phyloP scores from a whole-genome alignment of 2,797 vertebrate genomes.

The Liparis tanakae region DNA sequence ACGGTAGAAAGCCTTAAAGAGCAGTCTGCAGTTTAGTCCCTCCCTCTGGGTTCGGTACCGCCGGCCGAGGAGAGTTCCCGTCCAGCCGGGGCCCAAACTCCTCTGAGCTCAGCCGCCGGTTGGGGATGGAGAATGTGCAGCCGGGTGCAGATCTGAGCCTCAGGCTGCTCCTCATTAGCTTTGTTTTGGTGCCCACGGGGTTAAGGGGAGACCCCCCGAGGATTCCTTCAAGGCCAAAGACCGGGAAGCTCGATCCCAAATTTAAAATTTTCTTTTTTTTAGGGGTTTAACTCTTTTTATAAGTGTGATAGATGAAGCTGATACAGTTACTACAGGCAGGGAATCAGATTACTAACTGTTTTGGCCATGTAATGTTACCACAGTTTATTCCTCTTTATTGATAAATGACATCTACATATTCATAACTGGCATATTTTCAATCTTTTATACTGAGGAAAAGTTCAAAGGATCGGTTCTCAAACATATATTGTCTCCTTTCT shows the following conservation, averaged over 20 bases:
- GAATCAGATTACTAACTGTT: not conserved
- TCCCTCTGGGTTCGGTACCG: slow-evolving; percentile 7
- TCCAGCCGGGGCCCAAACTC: slow-evolving; percentile 47
- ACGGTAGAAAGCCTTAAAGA: slow-evolving; percentile 19
- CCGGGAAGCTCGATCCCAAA: slow-evolving; percentile 14
- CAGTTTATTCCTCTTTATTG: not conserved
- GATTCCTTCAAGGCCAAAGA: slow-evolving; percentile 56
- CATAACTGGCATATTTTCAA: not conserved
- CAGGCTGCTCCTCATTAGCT: slow-evolving; percentile 73
- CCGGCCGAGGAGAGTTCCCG: slow-evolving; percentile 11
- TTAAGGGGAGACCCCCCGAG: slow-evolving; percentile 63
- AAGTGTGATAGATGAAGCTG: not conserved
- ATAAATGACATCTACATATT: not conserved
- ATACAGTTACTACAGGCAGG: not conserved
- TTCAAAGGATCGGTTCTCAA: not conserved
- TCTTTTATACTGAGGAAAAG: not conserved
- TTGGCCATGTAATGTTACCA: not conserved
- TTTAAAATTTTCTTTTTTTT: slow-evolving; percentile 9
- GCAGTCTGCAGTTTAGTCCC: slow-evolving; percentile 23
- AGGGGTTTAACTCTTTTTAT: not conserved
- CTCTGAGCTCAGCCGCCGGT: slow-evolving; percentile 40
- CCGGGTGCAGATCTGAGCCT: slow-evolving; percentile 51
- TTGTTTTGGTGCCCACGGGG: slow-evolving; percentile 37
- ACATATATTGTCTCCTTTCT: not conserved
- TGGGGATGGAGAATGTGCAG: slow-evolving; percentile 39